Conservation (phyloP, 2,113 vertebrate genomes). For the Spheniscus mendiculus region DNA sequence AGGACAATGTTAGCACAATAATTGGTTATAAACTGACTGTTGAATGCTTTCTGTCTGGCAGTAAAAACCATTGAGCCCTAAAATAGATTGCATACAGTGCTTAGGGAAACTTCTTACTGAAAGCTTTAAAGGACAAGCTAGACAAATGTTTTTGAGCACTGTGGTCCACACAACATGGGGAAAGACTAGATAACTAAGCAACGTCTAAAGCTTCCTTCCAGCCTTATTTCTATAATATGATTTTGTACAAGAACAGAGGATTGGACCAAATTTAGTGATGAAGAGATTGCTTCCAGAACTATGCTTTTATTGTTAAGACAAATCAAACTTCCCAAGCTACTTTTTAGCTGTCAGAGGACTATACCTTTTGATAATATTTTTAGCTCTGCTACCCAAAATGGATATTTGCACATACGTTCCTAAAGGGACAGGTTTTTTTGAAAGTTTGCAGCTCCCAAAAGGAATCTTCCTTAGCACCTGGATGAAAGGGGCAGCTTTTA, state of each 20-base stretch:
- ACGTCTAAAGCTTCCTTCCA: not conserved
- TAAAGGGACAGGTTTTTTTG: not conserved
- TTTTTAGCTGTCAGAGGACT: not conserved
- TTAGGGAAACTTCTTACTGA: not conserved
- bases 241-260: not conserved
- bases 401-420: not conserved
- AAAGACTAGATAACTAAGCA: not conserved
- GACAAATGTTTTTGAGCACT: not conserved
- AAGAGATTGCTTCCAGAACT: not conserved
- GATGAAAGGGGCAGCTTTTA: not conserved
- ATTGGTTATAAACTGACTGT: constrained; percentile 4
- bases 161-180: not conserved
- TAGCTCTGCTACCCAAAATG: not conserved
- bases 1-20: not conserved
- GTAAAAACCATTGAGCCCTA: not conserved
- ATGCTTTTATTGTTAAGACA: not conserved
- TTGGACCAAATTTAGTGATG: not conserved
- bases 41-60: not conserved
- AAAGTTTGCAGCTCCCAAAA: not conserved
- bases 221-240: not conserved
- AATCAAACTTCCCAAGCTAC: not conserved
- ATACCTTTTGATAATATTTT: not conserved
- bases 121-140: not conserved
- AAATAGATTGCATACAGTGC: not conserved
- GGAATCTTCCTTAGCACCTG: not conserved